These are phyloP conservation scores for Calephelis nemesis DNA, from an alignment of 1,140 invertebrate species.

Conservation along the genomic window DNA sequence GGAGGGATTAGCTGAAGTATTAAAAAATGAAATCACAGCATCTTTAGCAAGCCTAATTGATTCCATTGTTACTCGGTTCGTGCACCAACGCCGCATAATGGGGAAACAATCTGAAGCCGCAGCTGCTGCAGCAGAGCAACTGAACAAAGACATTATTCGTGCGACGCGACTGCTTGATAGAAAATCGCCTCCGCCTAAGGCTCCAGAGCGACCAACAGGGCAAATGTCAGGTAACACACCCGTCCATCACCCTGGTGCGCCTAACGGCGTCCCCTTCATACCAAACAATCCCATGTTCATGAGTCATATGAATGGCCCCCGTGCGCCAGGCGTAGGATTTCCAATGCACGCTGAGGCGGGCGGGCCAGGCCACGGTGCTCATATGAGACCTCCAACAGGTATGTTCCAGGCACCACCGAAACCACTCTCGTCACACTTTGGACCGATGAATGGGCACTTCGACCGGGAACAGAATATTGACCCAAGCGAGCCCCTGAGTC, in stretches of 20 bases:
- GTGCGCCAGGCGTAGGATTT: conserved; percentile 78
- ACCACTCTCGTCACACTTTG: conserved; percentile 83
- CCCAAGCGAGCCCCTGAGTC: conserved; percentile 95
- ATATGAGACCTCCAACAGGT: conserved; percentile 84
- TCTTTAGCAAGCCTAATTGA: conserved; percentile 93
- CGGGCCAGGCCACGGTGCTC: conserved; percentile 83
- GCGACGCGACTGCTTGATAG: conserved; percentile 89
- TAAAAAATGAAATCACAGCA: conserved; percentile 93
- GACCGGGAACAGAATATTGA: conserved; percentile 86
- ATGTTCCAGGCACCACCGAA: conserved; percentile 91
- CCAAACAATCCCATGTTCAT: conserved; percentile 69
- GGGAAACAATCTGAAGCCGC: conserved; percentile 88
- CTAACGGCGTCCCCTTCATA: conserved; percentile 67
- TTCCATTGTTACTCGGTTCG: conserved; percentile 90
- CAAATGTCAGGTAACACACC: conserved; percentile 82
- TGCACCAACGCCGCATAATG: conserved; percentile 87
- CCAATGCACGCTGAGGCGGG: conserved; percentile 69
- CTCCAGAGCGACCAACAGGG: conserved; percentile 83
- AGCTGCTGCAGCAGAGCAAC: conserved; percentile 87
- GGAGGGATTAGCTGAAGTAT: conserved; percentile 91
- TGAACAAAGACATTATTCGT: conserved; percentile 89
- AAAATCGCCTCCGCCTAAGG: conserved; percentile 90
- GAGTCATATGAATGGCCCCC: conserved; percentile 75
- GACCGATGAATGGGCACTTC: conserved; percentile 84
- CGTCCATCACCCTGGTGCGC: conserved; percentile 70